Evolutionary conservation across 2,888 invertebrate species (phyloP).

Genomic region (Apamea crenata): DNA sequence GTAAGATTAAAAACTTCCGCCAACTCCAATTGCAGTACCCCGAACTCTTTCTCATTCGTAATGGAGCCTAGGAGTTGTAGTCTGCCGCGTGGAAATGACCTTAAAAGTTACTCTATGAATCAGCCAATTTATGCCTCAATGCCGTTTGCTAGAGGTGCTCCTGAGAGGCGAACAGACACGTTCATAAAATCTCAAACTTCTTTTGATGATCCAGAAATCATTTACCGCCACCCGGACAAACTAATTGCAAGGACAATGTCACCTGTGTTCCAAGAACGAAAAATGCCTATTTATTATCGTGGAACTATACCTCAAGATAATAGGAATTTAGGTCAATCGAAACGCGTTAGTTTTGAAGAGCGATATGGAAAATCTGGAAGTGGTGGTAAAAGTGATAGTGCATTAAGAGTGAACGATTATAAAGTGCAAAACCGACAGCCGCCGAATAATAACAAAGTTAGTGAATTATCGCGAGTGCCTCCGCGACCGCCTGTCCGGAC

Average conservation of each 20-base stretch:
- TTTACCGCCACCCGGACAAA: constrained; percentile 81
- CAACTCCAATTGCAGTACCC: constrained; percentile 76
- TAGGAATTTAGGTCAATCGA: constrained; percentile 69
- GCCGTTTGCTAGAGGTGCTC: constrained; percentile 79
- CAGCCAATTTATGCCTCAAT: constrained; percentile 73
- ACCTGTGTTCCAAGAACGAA: constrained; percentile 67
- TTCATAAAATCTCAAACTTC: constrained; percentile 73
- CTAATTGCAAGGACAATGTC: constrained; percentile 64
- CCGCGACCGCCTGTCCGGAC: constrained; percentile 84
- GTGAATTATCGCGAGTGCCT: constrained; percentile 71
- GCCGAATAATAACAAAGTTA: constrained; percentile 61
- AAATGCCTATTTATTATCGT: constrained; percentile 70
- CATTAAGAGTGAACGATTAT: constrained; percentile 65
- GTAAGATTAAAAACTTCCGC: constrained; percentile 65
- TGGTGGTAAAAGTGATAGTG: constrained; percentile 60
- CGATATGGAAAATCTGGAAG: constrained; percentile 63
- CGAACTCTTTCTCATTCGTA: constrained; percentile 74
- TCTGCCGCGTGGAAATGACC: constrained; percentile 79
- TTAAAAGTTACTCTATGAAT: constrained; percentile 70
- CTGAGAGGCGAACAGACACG: constrained; percentile 83
- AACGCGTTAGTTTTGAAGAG: constrained; percentile 82
- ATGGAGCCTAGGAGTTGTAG: constrained; percentile 79
- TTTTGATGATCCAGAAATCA: constrained; percentile 74
- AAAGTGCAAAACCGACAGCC: constrained; percentile 61
- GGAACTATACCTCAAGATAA: constrained; percentile 72